Evolutionary conservation across 2,888 invertebrate genomes (phyloP), one percentile per base, ranked within the genome.

Genomic region (Caenorhabditis sp.): DNA sequence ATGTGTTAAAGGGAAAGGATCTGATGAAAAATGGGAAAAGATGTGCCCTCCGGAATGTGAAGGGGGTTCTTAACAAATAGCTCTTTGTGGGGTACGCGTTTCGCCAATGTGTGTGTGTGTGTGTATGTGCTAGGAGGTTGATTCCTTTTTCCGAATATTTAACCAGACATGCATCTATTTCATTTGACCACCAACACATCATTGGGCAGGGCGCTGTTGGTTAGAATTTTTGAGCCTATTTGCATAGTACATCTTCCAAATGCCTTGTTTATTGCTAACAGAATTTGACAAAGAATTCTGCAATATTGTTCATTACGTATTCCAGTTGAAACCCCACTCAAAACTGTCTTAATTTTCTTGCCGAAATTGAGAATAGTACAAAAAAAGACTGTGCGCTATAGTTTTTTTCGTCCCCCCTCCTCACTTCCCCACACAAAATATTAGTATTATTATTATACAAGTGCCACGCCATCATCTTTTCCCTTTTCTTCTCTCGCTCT

Each of bases 21-120:
- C n/a, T n/a, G 20, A n/a, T 20, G 39, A 20, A 35, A 45, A 53
- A 37, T 32, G 37, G 30, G 63, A 45, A 55, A 41, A 20, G n/a
- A 32, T 52, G 41, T 65, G 55, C 46, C 65, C 65, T 55, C 17
- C 13, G 65, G 46, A 45, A 48, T 17, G 30, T 35, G 20, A 7
- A 20, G 37, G 24, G 17, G 66, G 58, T 68, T 56, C 66, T 68
- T 68, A 68, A 68, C 68, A 68, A 68, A 68, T 68, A 68, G 68
- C 68, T 68, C 68, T 68, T 68, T 68, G 68, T 68, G 59, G 48
- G 13, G 30, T 1, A 45, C 22, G 20, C 7, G 45, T 6, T 3
- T 37, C n/a, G 5, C 41, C 41, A 41, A n/a, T n/a, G n/a, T n/a
- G n/a, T n/a, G n/a, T n/a, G 30, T 17, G 45, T n/a, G 17, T 17